Evolutionary conservation across 2,888 invertebrate genomes (phyloP).

Genomic region (Idaea biselata): DNA sequence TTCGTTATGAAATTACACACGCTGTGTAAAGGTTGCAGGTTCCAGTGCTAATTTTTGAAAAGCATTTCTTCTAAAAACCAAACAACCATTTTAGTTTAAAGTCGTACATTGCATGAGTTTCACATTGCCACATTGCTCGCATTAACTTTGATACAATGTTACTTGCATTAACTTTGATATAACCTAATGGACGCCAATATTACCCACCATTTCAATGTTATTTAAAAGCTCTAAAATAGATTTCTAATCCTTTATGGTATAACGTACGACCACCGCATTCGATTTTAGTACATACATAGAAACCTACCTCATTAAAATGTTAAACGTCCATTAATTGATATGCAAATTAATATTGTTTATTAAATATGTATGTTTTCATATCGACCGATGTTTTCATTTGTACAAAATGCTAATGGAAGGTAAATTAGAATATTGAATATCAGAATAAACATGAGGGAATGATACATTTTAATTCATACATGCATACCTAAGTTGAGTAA

Average conservation of each 20-base stretch:
- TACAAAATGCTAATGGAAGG: conserved; percentile 1
- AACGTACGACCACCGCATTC: not conserved
- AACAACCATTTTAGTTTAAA: not conserved
- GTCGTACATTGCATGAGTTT: not conserved
- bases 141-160: not conserved
- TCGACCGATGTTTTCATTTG: not conserved
- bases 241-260: not conserved
- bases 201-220: not conserved
- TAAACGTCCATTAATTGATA: not conserved
- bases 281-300: not conserved
- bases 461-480: not conserved
- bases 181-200: not conserved
- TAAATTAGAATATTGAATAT: not conserved
- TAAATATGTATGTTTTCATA: conserved; percentile 1
- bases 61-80: too few relatives aligned
- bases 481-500: not conserved
- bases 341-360: not conserved
- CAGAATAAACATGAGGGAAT: conserved; percentile 1
- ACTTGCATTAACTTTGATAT: not conserved
- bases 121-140: not conserved
- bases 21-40: too few relatives aligned
- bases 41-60: too few relatives aligned
- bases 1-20: too few relatives aligned
- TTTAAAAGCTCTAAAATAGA: not conserved
- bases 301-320: not conserved